phyloP scores from a whole-genome alignment of 2,797 vertebrate species.

The Halcyon badia region DNA sequence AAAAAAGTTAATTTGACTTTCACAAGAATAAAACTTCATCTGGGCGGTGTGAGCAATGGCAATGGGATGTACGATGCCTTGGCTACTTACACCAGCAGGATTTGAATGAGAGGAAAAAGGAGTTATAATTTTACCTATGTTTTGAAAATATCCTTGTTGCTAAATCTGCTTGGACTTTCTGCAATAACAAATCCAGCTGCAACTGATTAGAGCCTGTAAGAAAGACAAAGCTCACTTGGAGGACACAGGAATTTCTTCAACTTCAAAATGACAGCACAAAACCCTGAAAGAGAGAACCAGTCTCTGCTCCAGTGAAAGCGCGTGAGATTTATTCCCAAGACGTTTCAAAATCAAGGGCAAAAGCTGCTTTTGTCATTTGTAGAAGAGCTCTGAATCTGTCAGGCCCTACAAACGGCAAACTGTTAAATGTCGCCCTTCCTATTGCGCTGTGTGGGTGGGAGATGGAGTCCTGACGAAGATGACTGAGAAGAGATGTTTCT shows the following conservation, averaged over 20 bases:
- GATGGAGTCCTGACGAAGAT: neutral
- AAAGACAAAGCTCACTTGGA: constrained; percentile 29
- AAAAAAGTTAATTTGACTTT: neutral
- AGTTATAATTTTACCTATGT: constrained; percentile 40
- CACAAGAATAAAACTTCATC: neutral
- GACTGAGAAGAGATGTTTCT: neutral
- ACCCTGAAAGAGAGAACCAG: neutral
- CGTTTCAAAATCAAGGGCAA: constrained; percentile 10
- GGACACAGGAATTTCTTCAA: neutral
- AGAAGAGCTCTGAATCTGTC: neutral
- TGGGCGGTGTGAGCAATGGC: neutral
- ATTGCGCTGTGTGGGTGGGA: neutral
- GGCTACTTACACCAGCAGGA: neutral
- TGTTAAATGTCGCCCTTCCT: neutral
- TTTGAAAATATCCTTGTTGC: constrained; percentile 51
- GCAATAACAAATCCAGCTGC: constrained; percentile 23
- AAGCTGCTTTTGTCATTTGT: neutral
- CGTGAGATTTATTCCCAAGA: neutral
- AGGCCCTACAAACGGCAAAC: constrained; percentile 8
- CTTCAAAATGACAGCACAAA: constrained; percentile 26
- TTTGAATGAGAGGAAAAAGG: neutral
- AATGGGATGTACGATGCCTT: rapidly evolving
- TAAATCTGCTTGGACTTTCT: constrained; percentile 50
- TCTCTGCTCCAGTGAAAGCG: neutral
- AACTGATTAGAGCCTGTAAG: neutral